Base-by-base conservation (phyloP, 2,888 invertebrate genomes). In the Archips xylosteana region DNA sequence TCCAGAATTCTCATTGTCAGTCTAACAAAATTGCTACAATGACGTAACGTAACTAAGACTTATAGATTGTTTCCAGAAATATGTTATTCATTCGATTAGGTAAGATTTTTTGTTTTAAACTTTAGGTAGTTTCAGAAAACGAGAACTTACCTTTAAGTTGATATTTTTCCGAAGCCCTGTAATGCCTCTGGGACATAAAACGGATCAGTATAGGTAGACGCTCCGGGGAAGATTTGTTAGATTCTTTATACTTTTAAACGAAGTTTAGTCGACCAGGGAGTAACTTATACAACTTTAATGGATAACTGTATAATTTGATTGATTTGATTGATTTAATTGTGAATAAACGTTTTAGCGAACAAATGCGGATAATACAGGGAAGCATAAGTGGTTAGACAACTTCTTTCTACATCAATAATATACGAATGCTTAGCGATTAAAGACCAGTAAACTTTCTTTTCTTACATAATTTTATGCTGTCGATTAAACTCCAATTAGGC, bases 401-500 rank as follows among this genome's bases (percentile, higher is more conserved):
- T 57, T 23, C 23, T 32, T 32, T 12, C 32, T 57, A 57, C 23
- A 10, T 32, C 10, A 3, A 32, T 57, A 32, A 57, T 32, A 23
- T 32, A 57, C 23, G 6, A 57, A 32, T 57, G 12, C 32, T 32
- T 57, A 32, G 12, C 57, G 57, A 57, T 32, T 32, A 12, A 57
- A 23, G 51, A 5, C 3, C 12, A 45, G 45, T 45, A 12, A 45
- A 32, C 57, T 57, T 57, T 57, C 57, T 32, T 57, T 57, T 57
- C 15, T 13, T 68, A 45, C 34, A 45, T 63, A 57, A 51, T 62
- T 45, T 63, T 61, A 39, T 1, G 4, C 6, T 36, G 51, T 12
- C 45, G 32, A 63, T 63, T 42, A 70, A 70, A 54, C 10, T 32
- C 36, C 70, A 63, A 70, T 70, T 63, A 63, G 57, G n/a, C 70